Evolutionary conservation across 2,113 vertebrate genomes (phyloP).

Genomic region (Puntigrus tetrazona): DNA sequence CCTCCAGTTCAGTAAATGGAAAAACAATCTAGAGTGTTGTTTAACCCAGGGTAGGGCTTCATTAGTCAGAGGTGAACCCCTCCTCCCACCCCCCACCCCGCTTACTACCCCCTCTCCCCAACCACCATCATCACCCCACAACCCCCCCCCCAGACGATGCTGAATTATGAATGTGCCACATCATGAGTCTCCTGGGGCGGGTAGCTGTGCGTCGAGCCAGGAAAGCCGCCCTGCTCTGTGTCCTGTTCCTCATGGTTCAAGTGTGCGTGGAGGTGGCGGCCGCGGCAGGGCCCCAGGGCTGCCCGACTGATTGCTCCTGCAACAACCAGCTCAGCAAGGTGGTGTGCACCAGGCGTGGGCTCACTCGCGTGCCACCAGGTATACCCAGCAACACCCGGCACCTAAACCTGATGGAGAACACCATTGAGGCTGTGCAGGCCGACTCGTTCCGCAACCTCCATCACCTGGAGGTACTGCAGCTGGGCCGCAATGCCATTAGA

Average conservation of each 20-base stretch:
- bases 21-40: slow-evolving; percentile 74
- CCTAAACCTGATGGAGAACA: slow-evolving; percentile 99
- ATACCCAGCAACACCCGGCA: slow-evolving; percentile 94
- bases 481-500: slow-evolving; percentile 94
- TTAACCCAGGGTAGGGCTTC: slow-evolving; percentile 80
- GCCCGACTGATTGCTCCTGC: slow-evolving; percentile 95
- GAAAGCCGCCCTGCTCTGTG: slow-evolving; percentile 89
- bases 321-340: slow-evolving; percentile 98
- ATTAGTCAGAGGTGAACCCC: slow-evolving; percentile 58
- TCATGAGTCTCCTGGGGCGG: slow-evolving; percentile 98
- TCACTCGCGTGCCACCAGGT: slow-evolving; percentile 88
- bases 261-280: slow-evolving; percentile 82
- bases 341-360: slow-evolving; percentile 93
- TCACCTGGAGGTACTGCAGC: slow-evolving; percentile 96
- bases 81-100: slow-evolving; percentile 17
- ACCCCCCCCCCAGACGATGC: slow-evolving; percentile 85
- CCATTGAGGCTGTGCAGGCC: slow-evolving; percentile 94
- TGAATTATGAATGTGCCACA: slow-evolving; percentile 99
- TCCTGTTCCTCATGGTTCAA: slow-evolving; percentile 90
- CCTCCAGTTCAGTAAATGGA: slow-evolving; percentile 72
- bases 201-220: slow-evolving; percentile 95
- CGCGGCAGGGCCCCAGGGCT: slow-evolving; percentile 87
- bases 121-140: slow-evolving; percentile 56
- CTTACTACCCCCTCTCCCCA: slow-evolving; percentile 54
- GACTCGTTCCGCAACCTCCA: slow-evolving; percentile 97